phyloP scores from a whole-genome alignment of 2,113 vertebrate species.

The Ophthalmolycus amberensis region DNA sequence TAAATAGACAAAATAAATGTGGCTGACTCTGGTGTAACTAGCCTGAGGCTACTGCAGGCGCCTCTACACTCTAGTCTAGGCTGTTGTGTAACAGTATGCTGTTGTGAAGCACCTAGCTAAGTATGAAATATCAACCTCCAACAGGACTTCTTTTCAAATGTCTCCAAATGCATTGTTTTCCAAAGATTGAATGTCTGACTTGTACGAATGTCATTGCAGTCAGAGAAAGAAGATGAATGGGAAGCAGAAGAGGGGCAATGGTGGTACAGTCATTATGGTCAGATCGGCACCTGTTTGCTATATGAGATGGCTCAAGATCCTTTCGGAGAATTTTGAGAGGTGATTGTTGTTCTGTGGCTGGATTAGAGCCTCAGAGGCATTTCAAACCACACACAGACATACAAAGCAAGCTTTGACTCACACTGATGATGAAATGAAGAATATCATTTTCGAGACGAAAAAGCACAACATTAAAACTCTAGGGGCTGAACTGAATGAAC shows the following conservation, averaged over 20 bases:
- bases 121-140: constrained; percentile 57
- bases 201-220: not conserved
- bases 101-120: constrained; percentile 12
- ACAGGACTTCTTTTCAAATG: constrained; percentile 32
- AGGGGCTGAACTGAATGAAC: not conserved
- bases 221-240: constrained; percentile 14
- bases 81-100: constrained; percentile 25
- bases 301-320: constrained; percentile 2
- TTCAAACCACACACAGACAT: constrained; percentile 17
- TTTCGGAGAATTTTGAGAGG: constrained; percentile 15
- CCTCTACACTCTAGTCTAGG: constrained; percentile 20
- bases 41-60: constrained; percentile 25
- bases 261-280: constrained; percentile 1
- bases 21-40: constrained; percentile 29
- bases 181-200: constrained; percentile 13
- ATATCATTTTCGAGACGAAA: constrained; percentile 42
- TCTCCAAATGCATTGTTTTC: constrained; percentile 24
- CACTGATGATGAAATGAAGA: constrained; percentile 28
- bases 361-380: constrained; percentile 20
- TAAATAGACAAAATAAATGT: not conserved
- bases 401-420: constrained; percentile 29
- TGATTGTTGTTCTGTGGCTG: constrained; percentile 16
- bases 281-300: not conserved
- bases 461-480: constrained; percentile 47
- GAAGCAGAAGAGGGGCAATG: constrained; percentile 10